phyloP scores from a whole-genome alignment of 2,797 vertebrate genomes.

The Pipistrellus pipistrellus region DNA sequence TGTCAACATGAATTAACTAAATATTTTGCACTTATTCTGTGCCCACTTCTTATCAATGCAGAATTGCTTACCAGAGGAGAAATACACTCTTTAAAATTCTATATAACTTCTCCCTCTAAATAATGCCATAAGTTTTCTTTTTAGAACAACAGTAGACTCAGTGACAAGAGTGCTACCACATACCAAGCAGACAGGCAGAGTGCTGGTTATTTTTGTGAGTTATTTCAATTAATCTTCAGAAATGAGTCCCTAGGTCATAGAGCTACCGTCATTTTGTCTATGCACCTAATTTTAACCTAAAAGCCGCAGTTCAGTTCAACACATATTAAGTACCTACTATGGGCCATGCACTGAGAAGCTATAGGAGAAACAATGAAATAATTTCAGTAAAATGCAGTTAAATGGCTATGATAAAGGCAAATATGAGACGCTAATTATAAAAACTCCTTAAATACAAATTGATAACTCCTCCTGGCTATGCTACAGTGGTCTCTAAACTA shows the following conservation, averaged over 20 bases:
- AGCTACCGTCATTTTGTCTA: not conserved
- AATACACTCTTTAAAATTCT: not conserved
- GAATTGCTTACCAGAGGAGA: not conserved
- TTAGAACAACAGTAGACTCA: not conserved
- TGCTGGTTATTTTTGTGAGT: not conserved
- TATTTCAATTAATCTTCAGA: not conserved
- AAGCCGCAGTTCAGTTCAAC: fast-evolving
- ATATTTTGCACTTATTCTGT: not conserved
- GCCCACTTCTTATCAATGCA: not conserved
- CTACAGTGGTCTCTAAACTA: not conserved
- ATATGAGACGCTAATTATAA: not conserved
- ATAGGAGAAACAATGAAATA: not conserved
- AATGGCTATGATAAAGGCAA: not conserved
- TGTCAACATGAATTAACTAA: slow-evolving; percentile 41
- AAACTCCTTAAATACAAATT: not conserved
- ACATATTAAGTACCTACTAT: not conserved
- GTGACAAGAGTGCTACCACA: not conserved
- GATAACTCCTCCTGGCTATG: not conserved
- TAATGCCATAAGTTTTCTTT: not conserved
- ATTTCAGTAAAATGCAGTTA: not conserved
- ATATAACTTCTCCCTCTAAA: not conserved
- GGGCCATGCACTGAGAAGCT: not conserved
- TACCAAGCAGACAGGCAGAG: not conserved
- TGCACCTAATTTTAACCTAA: not conserved
- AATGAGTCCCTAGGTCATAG: not conserved